Base-by-base conservation (phyloP, 2,113 vertebrate genomes). In the Menura novaehollandiae region DNA sequence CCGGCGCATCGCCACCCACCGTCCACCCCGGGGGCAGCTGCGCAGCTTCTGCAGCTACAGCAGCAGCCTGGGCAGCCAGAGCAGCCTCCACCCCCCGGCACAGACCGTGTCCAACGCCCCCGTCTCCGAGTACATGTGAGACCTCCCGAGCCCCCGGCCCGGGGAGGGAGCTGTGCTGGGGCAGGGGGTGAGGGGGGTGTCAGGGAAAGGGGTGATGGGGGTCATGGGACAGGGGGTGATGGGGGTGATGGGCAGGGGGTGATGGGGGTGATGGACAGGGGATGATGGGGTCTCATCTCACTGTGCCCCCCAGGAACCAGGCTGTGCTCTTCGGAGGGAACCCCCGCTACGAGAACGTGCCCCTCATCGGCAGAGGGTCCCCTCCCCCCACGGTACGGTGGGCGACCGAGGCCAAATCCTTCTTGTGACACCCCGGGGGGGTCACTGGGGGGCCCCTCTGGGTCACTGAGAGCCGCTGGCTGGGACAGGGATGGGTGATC, bases 31-130 rank as follows among this genome's bases (percentile, higher is more conserved):
- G 66, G 96, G 97, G 58, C 99, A 99, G 91, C 98, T 99, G 60
- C 99, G 98, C 97, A 99, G 99, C 95, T 99, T 99, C 97, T 99
- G 99, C 97, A 99, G 99, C 97, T 99, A 99, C 97, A 99, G 99
- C 98, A 99, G 99, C 93, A 99, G 99, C 96, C 98, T 99, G 97
- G 99, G 99, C 95, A 99, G 99, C 96, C 99, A 99, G 97, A 99
- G 92, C 96, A 99, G 99, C 97, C 98, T 99, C 7, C 99, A 99
- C 49, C 99, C 99, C 11, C 98, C 98, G 0, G 71, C 98, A 0
- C 99, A 98, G 39, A 96, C 99, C 15, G 90, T 98, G 97, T 98
- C 98, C 97, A 98, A 98, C 2, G 98, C 99, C 26, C 99, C 99
- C 0, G 98, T 99, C 94, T 98, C 99, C 0, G 99, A 99, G 96